phyloP scores from a whole-genome alignment of 2,113 vertebrate genomes.

The Phrynocephalus versicolor region DNA sequence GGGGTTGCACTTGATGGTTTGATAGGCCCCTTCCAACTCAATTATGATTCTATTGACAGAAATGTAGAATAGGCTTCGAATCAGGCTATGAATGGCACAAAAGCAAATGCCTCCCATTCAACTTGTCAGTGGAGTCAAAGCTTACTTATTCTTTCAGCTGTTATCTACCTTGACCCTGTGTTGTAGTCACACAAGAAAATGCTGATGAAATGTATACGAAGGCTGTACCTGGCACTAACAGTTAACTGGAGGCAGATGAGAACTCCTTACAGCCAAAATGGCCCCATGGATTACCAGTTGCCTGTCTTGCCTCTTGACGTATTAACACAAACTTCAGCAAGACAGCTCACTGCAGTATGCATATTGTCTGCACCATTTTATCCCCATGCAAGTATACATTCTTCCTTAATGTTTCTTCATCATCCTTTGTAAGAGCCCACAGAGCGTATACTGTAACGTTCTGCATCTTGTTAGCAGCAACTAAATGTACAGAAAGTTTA shows the following conservation, averaged over 20 bases:
- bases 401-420: background rate
- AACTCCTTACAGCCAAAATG: background rate
- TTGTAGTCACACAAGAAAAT: background rate
- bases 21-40: too few species aligned
- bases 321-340: background rate
- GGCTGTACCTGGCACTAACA: background rate
- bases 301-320: background rate
- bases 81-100: too few species aligned
- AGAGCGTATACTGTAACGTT: slow-evolving; percentile 8
- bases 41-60: too few species aligned
- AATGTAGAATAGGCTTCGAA: too few species aligned
- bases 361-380: accelerated
- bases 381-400: background rate
- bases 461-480: background rate
- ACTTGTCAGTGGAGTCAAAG: too few species aligned
- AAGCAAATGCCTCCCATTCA: too few species aligned
- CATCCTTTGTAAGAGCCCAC: background rate
- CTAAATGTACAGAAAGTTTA: slow-evolving; percentile 12
- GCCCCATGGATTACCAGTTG: background rate
- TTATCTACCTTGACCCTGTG: too few species aligned
- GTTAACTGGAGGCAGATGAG: background rate
- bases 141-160: too few species aligned
- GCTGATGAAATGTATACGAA: background rate
- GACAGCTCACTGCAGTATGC: background rate
- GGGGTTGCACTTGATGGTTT: too few species aligned